Conservation (phyloP, 2,888 invertebrate species). For the Agriopis leucophaearia region DNA sequence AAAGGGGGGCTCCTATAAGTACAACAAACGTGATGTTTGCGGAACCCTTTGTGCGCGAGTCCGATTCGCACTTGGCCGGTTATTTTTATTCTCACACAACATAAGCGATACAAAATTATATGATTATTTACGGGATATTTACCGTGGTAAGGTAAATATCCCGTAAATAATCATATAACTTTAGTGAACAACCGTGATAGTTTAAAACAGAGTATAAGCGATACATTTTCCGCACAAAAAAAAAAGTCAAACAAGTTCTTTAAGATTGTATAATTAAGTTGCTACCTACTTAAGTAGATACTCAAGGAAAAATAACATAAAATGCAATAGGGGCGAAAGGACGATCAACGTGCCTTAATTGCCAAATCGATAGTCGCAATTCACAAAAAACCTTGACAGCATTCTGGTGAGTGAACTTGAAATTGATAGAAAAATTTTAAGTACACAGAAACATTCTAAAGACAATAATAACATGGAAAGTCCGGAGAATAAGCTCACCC, state of each 20-base stretch:
- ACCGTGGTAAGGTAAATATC: too few species aligned
- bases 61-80: too few species aligned
- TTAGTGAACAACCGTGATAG: too few species aligned
- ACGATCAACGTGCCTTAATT: conserved; percentile 1
- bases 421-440: not conserved
- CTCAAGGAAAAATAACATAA: not conserved
- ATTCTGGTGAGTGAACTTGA: not conserved
- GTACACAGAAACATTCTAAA: not conserved
- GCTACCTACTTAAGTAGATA: not conserved
- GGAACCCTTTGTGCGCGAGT: too few species aligned
- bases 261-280: not conserved
- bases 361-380: conserved; percentile 1
- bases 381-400: conserved; percentile 5
- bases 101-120: not conserved
- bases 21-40: too few species aligned
- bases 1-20: too few species aligned
- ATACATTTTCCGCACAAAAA: not conserved
- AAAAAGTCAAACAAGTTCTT: not conserved
- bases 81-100: too few species aligned
- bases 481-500: not conserved
- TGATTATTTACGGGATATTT: too few species aligned
- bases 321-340: conserved; percentile 17
- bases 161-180: too few species aligned
- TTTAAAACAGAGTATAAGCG: too few species aligned
- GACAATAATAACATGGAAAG: not conserved